Conservation (phyloP, 2,797 vertebrate species). For the Adelosebastes latens region DNA sequence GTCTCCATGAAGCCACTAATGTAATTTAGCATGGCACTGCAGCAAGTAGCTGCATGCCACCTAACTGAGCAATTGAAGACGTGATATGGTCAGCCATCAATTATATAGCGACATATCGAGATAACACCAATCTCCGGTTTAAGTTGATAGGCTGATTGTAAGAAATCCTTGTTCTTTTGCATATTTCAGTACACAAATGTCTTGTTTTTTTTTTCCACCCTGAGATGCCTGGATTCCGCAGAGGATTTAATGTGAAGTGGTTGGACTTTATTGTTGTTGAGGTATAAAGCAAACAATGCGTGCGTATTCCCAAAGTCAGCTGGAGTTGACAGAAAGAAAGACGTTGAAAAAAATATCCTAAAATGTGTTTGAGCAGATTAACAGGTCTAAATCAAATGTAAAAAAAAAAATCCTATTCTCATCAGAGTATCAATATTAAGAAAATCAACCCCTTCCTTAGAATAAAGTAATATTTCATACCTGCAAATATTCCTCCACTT, state of each 20-base stretch:
- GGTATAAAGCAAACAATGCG: conserved; percentile 30
- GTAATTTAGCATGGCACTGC: conserved; percentile 69
- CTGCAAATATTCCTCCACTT: conserved; percentile 16
- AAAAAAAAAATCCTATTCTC: background rate
- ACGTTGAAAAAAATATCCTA: background rate
- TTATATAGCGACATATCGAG: conserved; percentile 67
- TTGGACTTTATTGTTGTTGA: conserved; percentile 40
- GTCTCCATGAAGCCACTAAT: conserved; percentile 72
- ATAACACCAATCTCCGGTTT: conserved; percentile 63
- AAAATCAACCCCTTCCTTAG: background rate
- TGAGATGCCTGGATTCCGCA: conserved; percentile 22
- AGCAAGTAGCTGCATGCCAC: conserved; percentile 65
- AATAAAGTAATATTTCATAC: conserved; percentile 7
- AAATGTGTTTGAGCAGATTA: background rate
- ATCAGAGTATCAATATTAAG: background rate
- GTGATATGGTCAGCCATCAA: conserved; percentile 82
- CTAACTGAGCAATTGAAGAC: conserved; percentile 81
- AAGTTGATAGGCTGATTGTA: conserved; percentile 57
- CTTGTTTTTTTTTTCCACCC: background rate
- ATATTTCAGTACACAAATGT: conserved; percentile 50
- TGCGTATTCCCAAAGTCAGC: conserved; percentile 38
- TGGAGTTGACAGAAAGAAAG: conserved; percentile 44
- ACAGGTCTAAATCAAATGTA: background rate
- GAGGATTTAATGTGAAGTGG: conserved; percentile 63
- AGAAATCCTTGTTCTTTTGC: conserved; percentile 61